Percentiles rank a stretch among this genome's conserved stretches.
phyloP scores from a whole-genome alignment of 2,113 vertebrate genomes.

The Aplodontia rufa region DNA sequence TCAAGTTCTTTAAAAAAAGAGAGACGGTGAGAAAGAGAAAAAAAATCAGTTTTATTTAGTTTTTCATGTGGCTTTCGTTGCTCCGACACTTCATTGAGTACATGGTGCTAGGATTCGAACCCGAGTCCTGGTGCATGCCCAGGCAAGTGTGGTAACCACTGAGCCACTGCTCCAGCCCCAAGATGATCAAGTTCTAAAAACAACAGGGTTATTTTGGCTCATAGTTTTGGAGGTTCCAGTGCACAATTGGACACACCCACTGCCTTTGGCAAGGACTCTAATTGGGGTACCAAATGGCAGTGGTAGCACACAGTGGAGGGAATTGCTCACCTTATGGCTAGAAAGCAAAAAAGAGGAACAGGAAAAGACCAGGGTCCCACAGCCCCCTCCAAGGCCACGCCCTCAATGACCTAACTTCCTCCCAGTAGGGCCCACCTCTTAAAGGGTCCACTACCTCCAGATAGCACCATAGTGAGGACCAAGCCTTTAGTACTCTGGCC shows the following conservation, averaged over 20 bases:
- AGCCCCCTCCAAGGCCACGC: neutral
- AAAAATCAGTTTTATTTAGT: too few species aligned
- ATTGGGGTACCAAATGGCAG: neutral
- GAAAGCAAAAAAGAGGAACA: neutral
- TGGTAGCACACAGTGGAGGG: neutral
- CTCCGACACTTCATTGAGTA: too few species aligned
- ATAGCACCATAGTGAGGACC: neutral
- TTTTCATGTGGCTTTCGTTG: too few species aligned
- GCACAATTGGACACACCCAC: neutral
- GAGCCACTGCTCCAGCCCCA: too few species aligned
- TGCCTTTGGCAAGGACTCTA: neutral
- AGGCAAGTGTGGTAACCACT: too few species aligned
- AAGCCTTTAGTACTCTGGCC: neutral
- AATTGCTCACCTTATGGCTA: neutral
- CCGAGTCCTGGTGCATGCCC: too few species aligned
- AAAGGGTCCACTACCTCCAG: neutral
- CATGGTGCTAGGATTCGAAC: too few species aligned
- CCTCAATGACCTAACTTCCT: neutral
- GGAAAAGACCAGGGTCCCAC: neutral
- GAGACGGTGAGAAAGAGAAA: too few species aligned
- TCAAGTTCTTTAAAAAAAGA: too few species aligned
- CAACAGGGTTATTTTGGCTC: neutral
- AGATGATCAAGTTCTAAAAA: neutral
- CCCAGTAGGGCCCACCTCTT: neutral
- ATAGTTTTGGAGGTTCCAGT: neutral